These are phyloP conservation scores for Silurus aristotelis DNA, from an alignment of 2,797 vertebrate species.

Conservation along the genomic window DNA sequence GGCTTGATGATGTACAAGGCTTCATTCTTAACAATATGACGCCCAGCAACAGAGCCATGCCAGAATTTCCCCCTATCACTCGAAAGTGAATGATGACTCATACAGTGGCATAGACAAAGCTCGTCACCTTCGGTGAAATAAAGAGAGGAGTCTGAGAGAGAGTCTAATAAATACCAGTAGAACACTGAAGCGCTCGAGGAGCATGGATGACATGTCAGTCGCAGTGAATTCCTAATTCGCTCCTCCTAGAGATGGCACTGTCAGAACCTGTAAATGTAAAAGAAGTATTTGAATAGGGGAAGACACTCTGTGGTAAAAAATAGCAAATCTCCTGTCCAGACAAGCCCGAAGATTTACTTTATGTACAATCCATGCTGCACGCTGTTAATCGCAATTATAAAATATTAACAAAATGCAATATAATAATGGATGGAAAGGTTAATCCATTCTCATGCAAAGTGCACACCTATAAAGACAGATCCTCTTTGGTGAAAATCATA, in stretches of 20 bases:
- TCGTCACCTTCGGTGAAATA: conserved; percentile 28
- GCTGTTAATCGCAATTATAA: background rate
- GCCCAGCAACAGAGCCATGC: background rate
- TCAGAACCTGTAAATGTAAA: conserved; percentile 34
- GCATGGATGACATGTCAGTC: conserved; percentile 12
- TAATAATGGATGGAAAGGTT: conserved; percentile 11
- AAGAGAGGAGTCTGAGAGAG: conserved; percentile 3
- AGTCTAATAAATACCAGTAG: conserved; percentile 23
- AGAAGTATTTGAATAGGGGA: conserved; percentile 16
- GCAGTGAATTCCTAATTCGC: conserved; percentile 21
- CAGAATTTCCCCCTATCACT: conserved; percentile 16
- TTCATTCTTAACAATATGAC: background rate
- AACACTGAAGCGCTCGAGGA: conserved; percentile 27
- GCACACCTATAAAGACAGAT: background rate
- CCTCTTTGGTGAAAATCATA: background rate
- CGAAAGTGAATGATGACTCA: conserved; percentile 10
- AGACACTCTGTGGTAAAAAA: conserved; percentile 1
- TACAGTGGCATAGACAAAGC: background rate
- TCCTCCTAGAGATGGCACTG: conserved; percentile 29
- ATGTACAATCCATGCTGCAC: background rate
- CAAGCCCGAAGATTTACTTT: conserved; percentile 9
- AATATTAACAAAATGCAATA: conserved; percentile 21
- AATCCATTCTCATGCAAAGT: conserved; percentile 15
- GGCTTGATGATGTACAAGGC: conserved; percentile 19
- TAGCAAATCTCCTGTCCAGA: background rate